Conservation (phyloP, 2,888 invertebrate genomes). For the Pachycephus smyrnensis region DNA sequence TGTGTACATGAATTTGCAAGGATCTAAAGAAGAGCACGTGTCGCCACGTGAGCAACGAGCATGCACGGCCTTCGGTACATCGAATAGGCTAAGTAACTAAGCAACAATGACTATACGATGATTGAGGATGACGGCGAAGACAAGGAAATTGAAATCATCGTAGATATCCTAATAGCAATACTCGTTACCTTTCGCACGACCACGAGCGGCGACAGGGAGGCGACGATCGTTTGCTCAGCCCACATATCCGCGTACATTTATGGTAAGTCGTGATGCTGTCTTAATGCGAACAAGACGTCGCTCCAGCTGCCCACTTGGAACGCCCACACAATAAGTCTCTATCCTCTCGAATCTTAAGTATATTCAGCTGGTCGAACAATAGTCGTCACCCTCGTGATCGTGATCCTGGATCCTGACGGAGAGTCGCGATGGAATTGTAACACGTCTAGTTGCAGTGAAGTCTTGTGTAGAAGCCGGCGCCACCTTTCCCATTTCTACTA, state of each 20-base stretch:
- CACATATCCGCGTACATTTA: conserved; percentile 37
- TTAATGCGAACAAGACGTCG: conserved; percentile 21
- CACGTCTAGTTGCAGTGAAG: background rate
- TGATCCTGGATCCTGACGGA: background rate
- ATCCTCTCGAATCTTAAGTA: background rate
- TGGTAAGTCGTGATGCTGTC: conserved; percentile 27
- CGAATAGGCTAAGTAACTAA: background rate
- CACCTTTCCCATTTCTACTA: background rate
- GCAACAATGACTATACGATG: background rate
- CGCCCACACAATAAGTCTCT: conserved; percentile 7
- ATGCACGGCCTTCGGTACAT: background rate
- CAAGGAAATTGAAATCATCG: background rate
- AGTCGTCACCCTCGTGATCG: background rate
- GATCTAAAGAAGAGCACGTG: background rate
- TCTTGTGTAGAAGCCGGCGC: too few relatives aligned
- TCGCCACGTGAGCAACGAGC: background rate
- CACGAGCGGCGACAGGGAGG: conserved; percentile 42
- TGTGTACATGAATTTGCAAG: background rate
- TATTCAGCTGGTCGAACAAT: background rate
- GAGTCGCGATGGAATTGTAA: background rate
- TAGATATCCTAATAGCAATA: background rate
- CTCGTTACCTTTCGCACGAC: conserved; percentile 48
- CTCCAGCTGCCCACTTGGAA: conserved; percentile 20
- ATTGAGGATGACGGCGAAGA: background rate
- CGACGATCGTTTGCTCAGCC: conserved; percentile 32